Evolutionary conservation across 2,797 vertebrate species (phyloP), one percentile per base, ranked within the genome.

Genomic region (Mus minutoides): DNA sequence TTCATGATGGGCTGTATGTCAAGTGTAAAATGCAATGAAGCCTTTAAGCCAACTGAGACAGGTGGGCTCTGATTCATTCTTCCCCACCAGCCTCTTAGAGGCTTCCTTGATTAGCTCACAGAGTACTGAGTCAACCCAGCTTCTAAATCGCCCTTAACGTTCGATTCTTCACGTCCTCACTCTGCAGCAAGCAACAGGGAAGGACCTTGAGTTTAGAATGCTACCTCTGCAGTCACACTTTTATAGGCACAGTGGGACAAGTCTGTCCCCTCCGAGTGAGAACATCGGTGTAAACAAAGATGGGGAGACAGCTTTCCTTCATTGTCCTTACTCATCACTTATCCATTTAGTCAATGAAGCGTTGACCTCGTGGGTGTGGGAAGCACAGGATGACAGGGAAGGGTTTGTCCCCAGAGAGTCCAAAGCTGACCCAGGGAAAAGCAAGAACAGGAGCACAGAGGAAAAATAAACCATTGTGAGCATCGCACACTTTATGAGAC

Each of bases 171-270:
- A 24, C 52, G 34, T 52, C 56, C 76, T 96, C 34, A 5, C 22
- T 46, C 77, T 22, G 69, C 34, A 58, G 40, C 58, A 79, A 84
- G 31, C 56, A 80, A 77, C 26, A 69, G 22, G 52, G 52, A 85
- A 75, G 40, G 88, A 69, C 26, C 22, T 40, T 6, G 19, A 69
- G 62, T 62, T 93, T 82, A 69, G 67, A 91, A 88, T 58, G 19
- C 54, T 90, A 88, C 31, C 92, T 93, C 91, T 84, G 88, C 78
- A 77, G 73, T 91, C 87, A 9, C 67, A 43, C 75, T 82, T 95
- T 91, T 54, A 67, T 24, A 73, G 3, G 29, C 40, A 40, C 26
- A 58, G 31, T 83, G 78, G 56, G 58, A 90, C 92, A 80, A 43
- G 24, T 77, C 90, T 92, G 24, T 93, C 88, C 31, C 34, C 58